Evolutionary conservation across 1,140 invertebrate genomes (phyloP), one percentile per base, ranked within the genome.

Genomic region (Magallana gigas): DNA sequence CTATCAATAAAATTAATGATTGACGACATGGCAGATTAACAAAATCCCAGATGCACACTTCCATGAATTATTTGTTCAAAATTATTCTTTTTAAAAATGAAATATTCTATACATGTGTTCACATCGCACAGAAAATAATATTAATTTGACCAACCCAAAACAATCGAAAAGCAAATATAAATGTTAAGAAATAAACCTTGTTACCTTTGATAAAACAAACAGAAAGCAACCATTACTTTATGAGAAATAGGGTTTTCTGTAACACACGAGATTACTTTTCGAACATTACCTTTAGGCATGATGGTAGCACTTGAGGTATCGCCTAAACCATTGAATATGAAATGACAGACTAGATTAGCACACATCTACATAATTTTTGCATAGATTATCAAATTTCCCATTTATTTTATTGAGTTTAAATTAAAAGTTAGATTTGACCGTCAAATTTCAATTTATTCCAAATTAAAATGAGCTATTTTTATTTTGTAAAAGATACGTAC

Each of bases 251-350:
- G 68, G 68, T 76, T 9, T 36, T 12, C 36, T 48, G 36, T 48
- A 48, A 48, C 36, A 23, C 23, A 48, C 36, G 36, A 48, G 18
- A 29, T 36, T 1, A 12, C 23, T 29, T 48, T 76, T 11, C 68
- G 36, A 29, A 76, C 68, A 29, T 76, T 76, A 76, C 68, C 68
- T 76, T 76, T 76, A 23, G 68, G 68, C 1, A 76, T 76, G 12
- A 76, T 76, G 23, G 68, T 29, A 36, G 12, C 6, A 11, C 36
- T 29, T 29, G 23, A 11, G 68, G 68, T 36, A 6, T 76, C 18
- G 23, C 23, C 68, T 76, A 29, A 76, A 71, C 23, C 64, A 71
- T 29, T 76, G 68, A 76, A 29, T 23, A 76, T 23, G 7, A 76
- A 29, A 76, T 4, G 29, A 12, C 23, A 36, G 68, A 29, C 11